These are phyloP conservation scores for Amphipyra berbera DNA, from an alignment of 2,888 invertebrate species.

Conservation along the genomic window DNA sequence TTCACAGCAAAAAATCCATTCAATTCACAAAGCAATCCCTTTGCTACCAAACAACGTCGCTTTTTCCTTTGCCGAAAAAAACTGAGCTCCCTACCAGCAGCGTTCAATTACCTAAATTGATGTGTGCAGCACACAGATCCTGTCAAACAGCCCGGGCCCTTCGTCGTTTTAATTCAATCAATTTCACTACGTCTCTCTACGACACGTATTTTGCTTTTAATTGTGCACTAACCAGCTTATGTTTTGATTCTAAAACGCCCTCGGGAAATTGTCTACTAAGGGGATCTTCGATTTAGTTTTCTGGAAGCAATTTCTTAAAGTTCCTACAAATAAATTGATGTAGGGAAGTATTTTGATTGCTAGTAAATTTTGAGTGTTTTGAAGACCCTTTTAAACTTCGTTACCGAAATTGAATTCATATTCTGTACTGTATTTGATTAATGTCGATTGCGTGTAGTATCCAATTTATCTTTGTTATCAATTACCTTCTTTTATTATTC, in stretches of 20 bases:
- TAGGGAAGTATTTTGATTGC: conserved; percentile 18
- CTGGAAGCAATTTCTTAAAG: conserved; percentile 29
- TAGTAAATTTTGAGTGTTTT: conserved; percentile 12
- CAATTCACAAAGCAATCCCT: conserved; percentile 13
- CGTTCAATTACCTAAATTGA: conserved; percentile 86
- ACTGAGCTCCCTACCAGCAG: conserved; percentile 56
- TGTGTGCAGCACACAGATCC: conserved; percentile 85
- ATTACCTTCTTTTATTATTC: conserved; percentile 2
- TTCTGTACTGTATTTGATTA: background rate
- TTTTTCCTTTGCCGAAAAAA: conserved; percentile 45
- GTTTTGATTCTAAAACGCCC: conserved; percentile 40
- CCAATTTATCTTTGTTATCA: conserved; percentile 12
- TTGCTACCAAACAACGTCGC: conserved; percentile 18
- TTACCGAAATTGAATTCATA: background rate
- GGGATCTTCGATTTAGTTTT: conserved; percentile 35
- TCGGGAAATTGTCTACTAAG: conserved; percentile 24
- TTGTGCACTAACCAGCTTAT: conserved; percentile 45
- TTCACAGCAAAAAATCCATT: conserved; percentile 23
- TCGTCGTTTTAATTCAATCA: conserved; percentile 82
- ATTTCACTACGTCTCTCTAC: conserved; percentile 62
- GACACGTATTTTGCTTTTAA: conserved; percentile 58
- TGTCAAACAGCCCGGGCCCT: conserved; percentile 75
- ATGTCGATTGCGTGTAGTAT: background rate
- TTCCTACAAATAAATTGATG: conserved; percentile 7
- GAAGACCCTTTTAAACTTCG: background rate